A percentile compares a stretch with the other conserved stretches of the same genome.
These are phyloP conservation scores for mouse (Mus musculus) DNA, from an alignment of 2,113 vertebrate species.

Conservation along the genomic window DNA sequence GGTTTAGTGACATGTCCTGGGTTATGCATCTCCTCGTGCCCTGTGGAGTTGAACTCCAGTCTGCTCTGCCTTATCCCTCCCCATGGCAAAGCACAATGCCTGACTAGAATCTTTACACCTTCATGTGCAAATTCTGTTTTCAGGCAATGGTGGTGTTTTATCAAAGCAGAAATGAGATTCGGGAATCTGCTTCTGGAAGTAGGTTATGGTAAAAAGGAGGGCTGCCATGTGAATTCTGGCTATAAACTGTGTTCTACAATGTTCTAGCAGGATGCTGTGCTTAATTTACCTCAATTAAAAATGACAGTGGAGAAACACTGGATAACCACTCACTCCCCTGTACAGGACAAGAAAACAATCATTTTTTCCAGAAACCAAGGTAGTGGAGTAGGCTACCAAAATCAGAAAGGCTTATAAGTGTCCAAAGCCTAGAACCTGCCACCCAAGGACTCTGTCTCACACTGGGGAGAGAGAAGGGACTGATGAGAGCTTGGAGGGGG, in stretches of 20 bases:
- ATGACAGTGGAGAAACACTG: background rate
- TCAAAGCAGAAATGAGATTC: background rate
- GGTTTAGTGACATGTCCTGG: background rate
- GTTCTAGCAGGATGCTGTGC: background rate
- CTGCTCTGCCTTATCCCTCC: background rate
- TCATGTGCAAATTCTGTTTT: background rate
- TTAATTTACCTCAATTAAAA: constrained; percentile 34
- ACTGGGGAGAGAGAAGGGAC: background rate
- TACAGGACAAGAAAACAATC: background rate
- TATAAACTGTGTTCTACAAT: background rate
- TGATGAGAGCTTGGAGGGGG: background rate
- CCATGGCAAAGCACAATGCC: background rate
- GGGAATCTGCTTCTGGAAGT: background rate
- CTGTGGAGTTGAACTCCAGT: background rate
- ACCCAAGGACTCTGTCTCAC: background rate
- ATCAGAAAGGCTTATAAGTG: background rate
- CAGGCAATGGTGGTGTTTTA: background rate
- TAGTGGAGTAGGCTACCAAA: background rate
- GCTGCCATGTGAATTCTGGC: background rate
- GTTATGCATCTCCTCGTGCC: background rate
- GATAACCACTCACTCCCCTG: background rate
- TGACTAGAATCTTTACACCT: background rate
- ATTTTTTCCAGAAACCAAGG: background rate
- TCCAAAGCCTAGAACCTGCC: background rate
- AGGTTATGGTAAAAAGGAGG: background rate